phyloP scores from a whole-genome alignment of 2,113 vertebrate genomes.

The Myotis brandtii region DNA sequence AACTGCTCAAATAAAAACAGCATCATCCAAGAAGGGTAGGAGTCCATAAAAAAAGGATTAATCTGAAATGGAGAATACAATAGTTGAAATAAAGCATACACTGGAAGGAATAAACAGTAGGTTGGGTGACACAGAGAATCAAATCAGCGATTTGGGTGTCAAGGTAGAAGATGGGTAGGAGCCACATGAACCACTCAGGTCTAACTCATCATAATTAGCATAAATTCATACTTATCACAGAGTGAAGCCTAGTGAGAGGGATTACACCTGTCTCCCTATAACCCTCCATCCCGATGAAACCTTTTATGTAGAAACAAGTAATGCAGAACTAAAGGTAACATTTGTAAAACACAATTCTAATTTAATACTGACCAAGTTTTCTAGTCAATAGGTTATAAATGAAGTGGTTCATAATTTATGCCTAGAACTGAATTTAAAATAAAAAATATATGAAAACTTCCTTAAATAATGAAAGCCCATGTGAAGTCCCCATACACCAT shows the following conservation, averaged over 20 bases:
- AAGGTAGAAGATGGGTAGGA: not conserved
- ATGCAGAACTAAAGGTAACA: not conserved
- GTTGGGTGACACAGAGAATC: not conserved
- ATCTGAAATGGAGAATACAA: not conserved
- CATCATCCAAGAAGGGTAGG: not conserved
- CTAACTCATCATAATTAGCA: not conserved
- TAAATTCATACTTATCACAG: not conserved
- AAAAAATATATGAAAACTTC: not conserved
- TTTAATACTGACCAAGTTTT: not conserved
- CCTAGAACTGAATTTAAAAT: not conserved
- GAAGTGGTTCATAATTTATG: not conserved
- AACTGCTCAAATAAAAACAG: not conserved
- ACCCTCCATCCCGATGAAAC: not conserved
- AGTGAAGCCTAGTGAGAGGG: too few relatives aligned
- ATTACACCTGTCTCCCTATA: not conserved
- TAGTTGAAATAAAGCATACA: not conserved
- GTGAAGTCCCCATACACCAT: not conserved
- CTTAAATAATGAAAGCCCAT: not conserved
- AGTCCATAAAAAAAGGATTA: not conserved
- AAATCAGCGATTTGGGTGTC: not conserved
- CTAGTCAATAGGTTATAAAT: not conserved
- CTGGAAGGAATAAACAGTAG: not conserved
- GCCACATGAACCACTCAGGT: not conserved
- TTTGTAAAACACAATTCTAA: not conserved
- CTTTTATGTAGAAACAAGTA: not conserved